Percentiles rank a stretch among this genome's conserved stretches.
These are phyloP conservation scores for Paradisaea rubra DNA, from an alignment of 2,113 vertebrate genomes.

Conservation along the genomic window DNA sequence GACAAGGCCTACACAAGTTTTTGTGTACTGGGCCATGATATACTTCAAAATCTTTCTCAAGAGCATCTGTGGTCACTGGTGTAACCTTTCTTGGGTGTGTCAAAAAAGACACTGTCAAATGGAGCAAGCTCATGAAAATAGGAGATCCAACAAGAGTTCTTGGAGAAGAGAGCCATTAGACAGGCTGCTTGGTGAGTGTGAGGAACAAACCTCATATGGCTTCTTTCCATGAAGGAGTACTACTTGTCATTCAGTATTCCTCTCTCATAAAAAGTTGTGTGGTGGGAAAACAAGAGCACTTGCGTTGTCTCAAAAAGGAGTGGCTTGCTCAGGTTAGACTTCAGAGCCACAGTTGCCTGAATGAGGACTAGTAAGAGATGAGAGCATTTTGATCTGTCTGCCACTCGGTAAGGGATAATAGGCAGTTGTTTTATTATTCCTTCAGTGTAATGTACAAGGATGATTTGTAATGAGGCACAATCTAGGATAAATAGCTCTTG, in stretches of 20 bases:
- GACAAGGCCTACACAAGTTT: background rate
- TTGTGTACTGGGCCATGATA: background rate
- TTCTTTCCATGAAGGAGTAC: background rate
- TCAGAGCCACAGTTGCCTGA: background rate
- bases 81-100: background rate
- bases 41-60: background rate
- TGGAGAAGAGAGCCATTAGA: background rate
- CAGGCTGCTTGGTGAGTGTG: background rate
- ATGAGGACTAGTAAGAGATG: background rate
- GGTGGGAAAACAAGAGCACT: background rate
- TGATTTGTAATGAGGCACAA: slow-evolving; percentile 41
- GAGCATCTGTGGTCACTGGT: background rate
- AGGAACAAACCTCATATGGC: background rate
- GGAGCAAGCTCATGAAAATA: background rate
- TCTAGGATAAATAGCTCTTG: slow-evolving; percentile 12
- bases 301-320: background rate
- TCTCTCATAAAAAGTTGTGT: background rate
- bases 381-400: background rate
- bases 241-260: background rate
- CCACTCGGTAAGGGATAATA: background rate
- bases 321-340: background rate
- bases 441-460: background rate
- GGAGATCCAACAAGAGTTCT: background rate
- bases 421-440: slow-evolving; percentile 30
- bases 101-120: background rate